Evolutionary conservation across 2,113 vertebrate species (phyloP), one percentile per base, ranked within the genome.

Genomic region (Porphyrio hochstetteri): DNA sequence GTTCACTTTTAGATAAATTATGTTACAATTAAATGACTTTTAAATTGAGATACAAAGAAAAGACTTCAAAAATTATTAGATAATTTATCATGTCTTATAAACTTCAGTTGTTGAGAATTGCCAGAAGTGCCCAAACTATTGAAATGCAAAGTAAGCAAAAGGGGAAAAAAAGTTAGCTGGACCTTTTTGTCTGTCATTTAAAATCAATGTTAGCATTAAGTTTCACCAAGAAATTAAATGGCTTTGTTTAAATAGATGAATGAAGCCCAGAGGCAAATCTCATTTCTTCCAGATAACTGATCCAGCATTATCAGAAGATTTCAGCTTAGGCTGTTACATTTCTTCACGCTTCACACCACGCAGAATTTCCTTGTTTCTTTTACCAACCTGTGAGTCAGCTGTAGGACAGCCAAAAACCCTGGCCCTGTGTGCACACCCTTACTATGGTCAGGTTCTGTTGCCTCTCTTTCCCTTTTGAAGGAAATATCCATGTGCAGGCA

Each of bases 381-480:
- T 57, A 38, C 10, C 15, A 38, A 3, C 20, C 24, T 56, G 1
- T 35, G 25, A 70, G 31, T 24, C 25, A 42, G 6, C 11, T 29
- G 0, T 35, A 2, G 20, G 12, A 59, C 7, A 71, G 13, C 7
- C 0, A 0, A 15, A 50, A 91, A 35, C 3, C 4, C 1, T 10
- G 1, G 9, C 6, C 38, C 24, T 35, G 7, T 1, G 2, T n/a
- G 20, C 20, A 10, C 2, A 19, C 6, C 1, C 8, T 64, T 24
- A 42, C 21, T 10, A 33, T 2, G 16, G 1, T 63, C 36, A 67
- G 9, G 15, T 57, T 11, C 23, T 48, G 8, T 9, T 56, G 16
- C 1, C 59, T 11, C 5, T 44, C 4, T 48, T 82, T 67, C 13
- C 3, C 16, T 50, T 84, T 79, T 27, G 7, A 42, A 82, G 36